Percentiles rank a stretch among this genome's conserved stretches.
Evolutionary conservation across 2,113 vertebrate species (phyloP).

Genomic region (Megaceryle maxima): DNA sequence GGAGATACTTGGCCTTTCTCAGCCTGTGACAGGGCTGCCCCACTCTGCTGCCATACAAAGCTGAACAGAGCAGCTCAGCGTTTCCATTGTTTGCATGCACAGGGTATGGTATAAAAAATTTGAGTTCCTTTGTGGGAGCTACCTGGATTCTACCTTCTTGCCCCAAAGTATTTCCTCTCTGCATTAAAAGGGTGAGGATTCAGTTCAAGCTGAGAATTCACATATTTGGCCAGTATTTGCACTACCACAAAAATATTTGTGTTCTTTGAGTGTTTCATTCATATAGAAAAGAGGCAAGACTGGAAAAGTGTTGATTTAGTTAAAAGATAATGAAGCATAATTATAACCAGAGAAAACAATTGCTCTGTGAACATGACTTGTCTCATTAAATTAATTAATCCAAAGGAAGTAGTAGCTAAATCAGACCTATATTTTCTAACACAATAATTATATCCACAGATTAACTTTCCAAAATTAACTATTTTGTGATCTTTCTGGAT

Average conservation of each 20-base stretch:
- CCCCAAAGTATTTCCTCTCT: not conserved
- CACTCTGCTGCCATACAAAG: not conserved
- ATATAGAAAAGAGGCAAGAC: not conserved
- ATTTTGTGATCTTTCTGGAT: not conserved
- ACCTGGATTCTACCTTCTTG: not conserved
- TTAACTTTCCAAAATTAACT: not conserved
- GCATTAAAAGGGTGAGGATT: not conserved
- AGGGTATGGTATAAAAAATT: not conserved
- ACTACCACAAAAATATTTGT: not conserved
- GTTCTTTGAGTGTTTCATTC: not conserved
- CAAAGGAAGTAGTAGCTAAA: not conserved
- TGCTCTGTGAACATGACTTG: not conserved
- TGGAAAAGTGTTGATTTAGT: not conserved
- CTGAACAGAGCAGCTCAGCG: not conserved
- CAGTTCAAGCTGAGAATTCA: not conserved
- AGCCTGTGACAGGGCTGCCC: not conserved
- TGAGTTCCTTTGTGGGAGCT: not conserved
- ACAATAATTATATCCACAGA: not conserved
- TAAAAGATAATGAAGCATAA: constrained; percentile 1
- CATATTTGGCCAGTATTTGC: not conserved
- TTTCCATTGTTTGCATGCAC: not conserved
- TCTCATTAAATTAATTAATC: not conserved
- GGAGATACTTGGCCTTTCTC: not conserved
- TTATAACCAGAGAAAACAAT: not conserved
- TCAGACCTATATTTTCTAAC: not conserved